Evolutionary conservation across 1,140 invertebrate species (phyloP), one percentile per base, ranked within the genome.

Genomic region (Sarcophaga peregrina): DNA sequence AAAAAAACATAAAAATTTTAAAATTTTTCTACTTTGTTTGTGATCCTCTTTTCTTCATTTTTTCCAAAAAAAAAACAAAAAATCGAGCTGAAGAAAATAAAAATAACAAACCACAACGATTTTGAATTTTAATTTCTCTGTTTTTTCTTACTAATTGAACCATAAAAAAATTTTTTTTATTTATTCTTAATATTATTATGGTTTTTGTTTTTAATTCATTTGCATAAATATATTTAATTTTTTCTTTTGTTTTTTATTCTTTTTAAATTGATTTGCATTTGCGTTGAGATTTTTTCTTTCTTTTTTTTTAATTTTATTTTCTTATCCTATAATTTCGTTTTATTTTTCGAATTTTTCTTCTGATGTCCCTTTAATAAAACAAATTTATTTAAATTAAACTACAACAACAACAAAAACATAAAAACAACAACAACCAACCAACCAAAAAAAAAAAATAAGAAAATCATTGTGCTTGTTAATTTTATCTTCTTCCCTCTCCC

Each of bases 121-220:
- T 62, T n/a, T 17, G 3, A 37, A 2, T 37, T 37, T 37, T 2
- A 37, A 2, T 37, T 37, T 37, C 25, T 37, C 25, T 37, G 1
- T 37, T 37, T 37, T 37, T 37, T 37, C 25, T 1, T 37, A 37
- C 25, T 37, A 37, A 37, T 37, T 37, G 25, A 68, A 25, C 8
- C 17, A 72, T 25, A 72, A 17, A 82, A 87, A 86, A 86, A 86
- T 86, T 89, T 87, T 87, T 87, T 86, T 86, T 87, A 87, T 87
- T 87, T 86, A 89, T 89, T 37, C 87, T 87, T 89, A 89, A 89
- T 89, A 87, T 89, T 87, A 87, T 89, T 89, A 87, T 88, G 85
- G 25, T 37, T 37, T 37, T 37, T 37, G 25, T 37, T 37, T 85
- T 85, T 87, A 82, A 87, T 85, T 82, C 88, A 87, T 86, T 88